Percentiles rank a stretch among this genome's conserved stretches.
Conservation (phyloP, 2,888 invertebrate species). For the Archips xylosteana region DNA sequence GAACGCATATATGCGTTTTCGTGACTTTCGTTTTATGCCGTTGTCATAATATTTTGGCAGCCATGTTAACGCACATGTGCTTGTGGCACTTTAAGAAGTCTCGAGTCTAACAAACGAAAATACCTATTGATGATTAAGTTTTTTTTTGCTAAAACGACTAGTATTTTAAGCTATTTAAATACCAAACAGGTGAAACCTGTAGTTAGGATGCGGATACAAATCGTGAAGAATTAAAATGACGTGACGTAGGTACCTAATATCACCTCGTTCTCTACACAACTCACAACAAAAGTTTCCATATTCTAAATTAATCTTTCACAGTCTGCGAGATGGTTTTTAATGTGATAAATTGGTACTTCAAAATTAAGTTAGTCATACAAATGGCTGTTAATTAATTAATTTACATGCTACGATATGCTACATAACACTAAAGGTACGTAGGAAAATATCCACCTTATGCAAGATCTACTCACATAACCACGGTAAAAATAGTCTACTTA, state of each 20-base stretch:
- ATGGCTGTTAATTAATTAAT: constrained; percentile 1
- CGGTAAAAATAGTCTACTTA: constrained; percentile 14
- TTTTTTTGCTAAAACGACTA: too few species aligned
- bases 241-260: too few species aligned
- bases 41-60: too few species aligned
- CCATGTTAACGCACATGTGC: too few species aligned
- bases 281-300: too few species aligned
- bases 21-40: too few species aligned
- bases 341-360: background rate
- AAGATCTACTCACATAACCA: constrained; percentile 9
- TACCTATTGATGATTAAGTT: too few species aligned
- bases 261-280: background rate
- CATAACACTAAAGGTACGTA: constrained; percentile 2
- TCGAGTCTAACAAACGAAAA: too few species aligned
- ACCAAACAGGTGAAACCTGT: background rate
- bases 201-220: background rate
- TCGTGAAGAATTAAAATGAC: background rate
- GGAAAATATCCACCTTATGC: constrained; percentile 18
- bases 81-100: too few species aligned
- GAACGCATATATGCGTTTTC: too few species aligned
- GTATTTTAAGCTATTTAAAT: background rate
- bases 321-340: too few species aligned
- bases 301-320: too few species aligned
- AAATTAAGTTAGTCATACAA: background rate
- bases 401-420: background rate